phyloP scores from a whole-genome alignment of 2,888 invertebrate genomes.

The Cerceris ruficornis region DNA sequence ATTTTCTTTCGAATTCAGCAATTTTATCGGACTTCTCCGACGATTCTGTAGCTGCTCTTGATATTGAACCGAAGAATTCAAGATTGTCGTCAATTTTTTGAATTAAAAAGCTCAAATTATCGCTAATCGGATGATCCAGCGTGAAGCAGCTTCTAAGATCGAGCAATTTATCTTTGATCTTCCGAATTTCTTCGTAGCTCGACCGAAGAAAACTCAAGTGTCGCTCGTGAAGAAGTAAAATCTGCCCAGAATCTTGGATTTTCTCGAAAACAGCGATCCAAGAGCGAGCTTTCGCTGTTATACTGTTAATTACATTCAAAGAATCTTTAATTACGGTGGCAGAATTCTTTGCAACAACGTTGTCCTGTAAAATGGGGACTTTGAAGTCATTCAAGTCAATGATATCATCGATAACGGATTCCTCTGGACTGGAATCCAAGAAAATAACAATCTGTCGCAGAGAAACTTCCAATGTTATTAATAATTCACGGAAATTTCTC shows the following conservation, averaged over 20 bases:
- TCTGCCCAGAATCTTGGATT: constrained; percentile 7
- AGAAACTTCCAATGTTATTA: constrained; percentile 83
- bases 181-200: constrained; percentile 14
- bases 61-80: neutral
- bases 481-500: constrained; percentile 82
- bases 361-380: constrained; percentile 69
- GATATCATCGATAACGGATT: constrained; percentile 69
- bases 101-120: constrained; percentile 66
- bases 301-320: constrained; percentile 49
- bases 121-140: constrained; percentile 72
- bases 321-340: constrained; percentile 65
- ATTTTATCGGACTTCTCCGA: constrained; percentile 77
- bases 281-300: constrained; percentile 18
- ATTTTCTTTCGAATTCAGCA: constrained; percentile 67
- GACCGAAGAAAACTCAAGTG: constrained; percentile 61
- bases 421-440: constrained; percentile 85
- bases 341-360: constrained; percentile 67
- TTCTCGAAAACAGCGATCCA: constrained; percentile 18
- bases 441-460: constrained; percentile 88
- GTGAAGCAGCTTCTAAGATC: constrained; percentile 7
- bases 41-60: neutral
- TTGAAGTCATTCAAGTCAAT: constrained; percentile 65
- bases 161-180: constrained; percentile 1
- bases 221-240: constrained; percentile 35
- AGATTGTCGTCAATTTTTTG: constrained; percentile 59